Conservation (phyloP, 1,140 invertebrate genomes). For the Linepithema humile region DNA sequence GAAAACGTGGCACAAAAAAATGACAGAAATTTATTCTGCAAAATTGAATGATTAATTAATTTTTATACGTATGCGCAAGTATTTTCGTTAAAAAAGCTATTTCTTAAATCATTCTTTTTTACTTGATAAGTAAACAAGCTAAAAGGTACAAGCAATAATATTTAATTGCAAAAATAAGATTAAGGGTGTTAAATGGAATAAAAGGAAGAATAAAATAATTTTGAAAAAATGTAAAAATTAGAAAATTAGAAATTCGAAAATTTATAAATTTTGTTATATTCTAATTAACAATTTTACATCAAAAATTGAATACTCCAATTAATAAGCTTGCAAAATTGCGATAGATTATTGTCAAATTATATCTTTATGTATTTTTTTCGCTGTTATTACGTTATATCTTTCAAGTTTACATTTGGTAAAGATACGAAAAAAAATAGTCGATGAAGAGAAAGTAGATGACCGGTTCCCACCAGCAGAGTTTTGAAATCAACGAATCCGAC, state of each 20-base stretch:
- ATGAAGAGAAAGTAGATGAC: constrained; percentile 28
- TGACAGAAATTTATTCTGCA: background rate
- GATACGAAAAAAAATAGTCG: background rate
- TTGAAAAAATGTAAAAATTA: background rate
- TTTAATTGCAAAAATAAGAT: background rate
- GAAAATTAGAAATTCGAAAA: background rate
- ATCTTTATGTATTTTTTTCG: background rate
- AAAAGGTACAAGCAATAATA: too few relatives aligned
- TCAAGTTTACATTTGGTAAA: background rate
- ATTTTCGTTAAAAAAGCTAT: too few relatives aligned
- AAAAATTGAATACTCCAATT: background rate
- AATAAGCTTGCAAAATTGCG: background rate
- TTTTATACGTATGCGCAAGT: too few relatives aligned
- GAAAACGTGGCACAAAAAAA: background rate
- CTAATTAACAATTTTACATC: background rate
- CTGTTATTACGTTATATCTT: background rate
- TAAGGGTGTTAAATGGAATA: background rate
- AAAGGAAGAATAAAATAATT: background rate
- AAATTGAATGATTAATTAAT: background rate
- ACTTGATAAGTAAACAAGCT: too few relatives aligned
- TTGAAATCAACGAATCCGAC: constrained; percentile 27
- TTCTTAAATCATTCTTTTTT: too few relatives aligned
- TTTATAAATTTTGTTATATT: background rate
- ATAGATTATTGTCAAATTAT: background rate
- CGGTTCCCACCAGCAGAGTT: background rate